These are phyloP conservation scores for Plebejus anna DNA, from an alignment of 2,888 invertebrate genomes.

Conservation along the genomic window DNA sequence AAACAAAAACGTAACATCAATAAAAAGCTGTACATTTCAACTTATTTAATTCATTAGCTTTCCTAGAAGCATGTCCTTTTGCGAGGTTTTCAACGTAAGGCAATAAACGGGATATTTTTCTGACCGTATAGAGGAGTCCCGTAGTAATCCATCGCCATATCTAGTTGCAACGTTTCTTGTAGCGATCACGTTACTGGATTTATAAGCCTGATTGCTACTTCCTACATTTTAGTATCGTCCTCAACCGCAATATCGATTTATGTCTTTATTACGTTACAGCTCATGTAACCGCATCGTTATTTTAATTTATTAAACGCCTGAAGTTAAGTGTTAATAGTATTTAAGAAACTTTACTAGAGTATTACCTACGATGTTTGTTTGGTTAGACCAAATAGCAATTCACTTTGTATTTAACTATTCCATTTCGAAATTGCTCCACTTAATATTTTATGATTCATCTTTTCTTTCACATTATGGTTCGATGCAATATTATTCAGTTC, in stretches of 20 bases:
- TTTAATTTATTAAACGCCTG: not conserved
- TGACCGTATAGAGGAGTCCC: constrained; percentile 39
- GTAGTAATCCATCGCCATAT: constrained; percentile 38
- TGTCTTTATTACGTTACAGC: constrained; percentile 21
- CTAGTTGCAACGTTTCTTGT: constrained; percentile 37
- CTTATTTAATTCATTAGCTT: not conserved
- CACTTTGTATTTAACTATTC: not conserved
- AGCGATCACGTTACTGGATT: constrained; percentile 37
- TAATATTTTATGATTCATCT: not conserved
- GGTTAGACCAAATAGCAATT: not conserved
- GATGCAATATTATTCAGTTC: constrained; percentile 25
- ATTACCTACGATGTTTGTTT: not conserved
- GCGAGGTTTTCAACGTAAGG: not conserved
- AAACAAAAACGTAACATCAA: not conserved
- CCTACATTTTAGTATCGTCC: constrained; percentile 32
- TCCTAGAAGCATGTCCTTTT: not conserved
- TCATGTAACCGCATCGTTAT: not conserved
- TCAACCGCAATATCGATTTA: constrained; percentile 20
- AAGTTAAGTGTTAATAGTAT: not conserved
- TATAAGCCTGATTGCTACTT: constrained; percentile 37
- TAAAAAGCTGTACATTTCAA: not conserved
- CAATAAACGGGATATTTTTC: not conserved
- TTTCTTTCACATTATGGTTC: not conserved
- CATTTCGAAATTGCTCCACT: not conserved
- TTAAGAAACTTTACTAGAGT: too few species aligned